phyloP scores from a whole-genome alignment of 2,888 invertebrate genomes.

The Dicycla oo region DNA sequence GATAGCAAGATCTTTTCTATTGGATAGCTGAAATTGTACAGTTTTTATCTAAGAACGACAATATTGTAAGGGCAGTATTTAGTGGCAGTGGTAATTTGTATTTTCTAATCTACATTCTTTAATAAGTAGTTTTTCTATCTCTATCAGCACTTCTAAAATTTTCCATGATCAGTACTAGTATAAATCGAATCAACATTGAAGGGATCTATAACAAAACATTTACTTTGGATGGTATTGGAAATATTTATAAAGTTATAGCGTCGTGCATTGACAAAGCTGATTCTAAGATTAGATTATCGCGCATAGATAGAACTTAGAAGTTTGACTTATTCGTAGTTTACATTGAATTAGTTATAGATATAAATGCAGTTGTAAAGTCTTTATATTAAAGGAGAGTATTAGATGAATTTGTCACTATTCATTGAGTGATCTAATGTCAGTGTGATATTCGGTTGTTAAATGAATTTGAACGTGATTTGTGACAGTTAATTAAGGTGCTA shows the following conservation, averaged over 20 bases:
- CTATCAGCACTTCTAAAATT: background rate
- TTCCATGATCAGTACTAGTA: background rate
- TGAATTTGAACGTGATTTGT: background rate
- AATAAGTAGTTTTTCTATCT: background rate
- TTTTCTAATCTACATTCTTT: background rate
- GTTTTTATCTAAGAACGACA: conserved; percentile 42
- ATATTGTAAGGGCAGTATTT: conserved; percentile 42
- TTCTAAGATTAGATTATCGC: conserved; percentile 19
- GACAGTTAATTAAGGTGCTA: background rate
- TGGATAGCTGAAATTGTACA: conserved; percentile 32
- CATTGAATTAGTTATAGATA: conserved; percentile 49
- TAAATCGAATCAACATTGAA: background rate
- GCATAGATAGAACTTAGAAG: conserved; percentile 35
- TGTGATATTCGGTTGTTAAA: background rate
- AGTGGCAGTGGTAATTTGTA: conserved; percentile 8
- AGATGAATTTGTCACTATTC: conserved; percentile 53
- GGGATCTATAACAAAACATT: background rate
- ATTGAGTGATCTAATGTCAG: background rate
- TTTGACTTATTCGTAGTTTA: conserved; percentile 54
- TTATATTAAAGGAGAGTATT: conserved; percentile 51
- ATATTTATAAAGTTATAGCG: background rate
- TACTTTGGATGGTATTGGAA: background rate
- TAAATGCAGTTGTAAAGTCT: conserved; percentile 67
- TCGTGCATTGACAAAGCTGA: conserved; percentile 2
- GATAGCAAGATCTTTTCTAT: conserved; percentile 44